phyloP scores from a whole-genome alignment of 2,797 vertebrate genomes.

The Sciaenops ocellatus region DNA sequence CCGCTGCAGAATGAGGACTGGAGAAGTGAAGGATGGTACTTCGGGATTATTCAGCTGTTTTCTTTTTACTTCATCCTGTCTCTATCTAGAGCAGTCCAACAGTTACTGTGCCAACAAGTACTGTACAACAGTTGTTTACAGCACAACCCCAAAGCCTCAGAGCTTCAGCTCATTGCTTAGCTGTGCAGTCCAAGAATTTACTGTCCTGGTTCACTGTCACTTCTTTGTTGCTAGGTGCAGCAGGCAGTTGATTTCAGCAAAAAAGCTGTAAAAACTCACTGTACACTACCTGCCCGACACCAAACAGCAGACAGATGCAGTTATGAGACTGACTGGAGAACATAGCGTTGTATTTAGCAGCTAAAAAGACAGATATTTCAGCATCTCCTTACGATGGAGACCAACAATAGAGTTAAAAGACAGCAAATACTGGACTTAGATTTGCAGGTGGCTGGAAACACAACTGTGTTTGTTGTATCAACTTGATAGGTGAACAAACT shows the following conservation, averaged over 20 bases:
- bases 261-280: neutral
- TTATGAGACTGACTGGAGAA: neutral
- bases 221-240: too few species aligned
- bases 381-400: neutral
- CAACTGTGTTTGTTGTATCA: neutral
- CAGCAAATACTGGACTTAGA: too few species aligned
- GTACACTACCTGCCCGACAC: neutral
- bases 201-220: neutral
- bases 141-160: neutral
- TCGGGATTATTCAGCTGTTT: neutral
- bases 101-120: too few species aligned
- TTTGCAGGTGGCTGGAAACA: neutral
- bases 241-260: neutral
- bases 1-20: neutral
- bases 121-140: neutral
- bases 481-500: neutral
- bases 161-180: neutral
- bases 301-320: neutral
- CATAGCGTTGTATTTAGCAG: neutral
- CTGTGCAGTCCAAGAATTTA: neutral
- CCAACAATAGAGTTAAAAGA: neutral
- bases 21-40: neutral
- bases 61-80: too few species aligned
- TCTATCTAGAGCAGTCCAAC: neutral
- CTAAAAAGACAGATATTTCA: neutral